A percentile compares a stretch with the other conserved stretches of the same genome.
Conservation (phyloP, 2,113 vertebrate genomes). For the Cyanoramphus novaezelandiae region DNA sequence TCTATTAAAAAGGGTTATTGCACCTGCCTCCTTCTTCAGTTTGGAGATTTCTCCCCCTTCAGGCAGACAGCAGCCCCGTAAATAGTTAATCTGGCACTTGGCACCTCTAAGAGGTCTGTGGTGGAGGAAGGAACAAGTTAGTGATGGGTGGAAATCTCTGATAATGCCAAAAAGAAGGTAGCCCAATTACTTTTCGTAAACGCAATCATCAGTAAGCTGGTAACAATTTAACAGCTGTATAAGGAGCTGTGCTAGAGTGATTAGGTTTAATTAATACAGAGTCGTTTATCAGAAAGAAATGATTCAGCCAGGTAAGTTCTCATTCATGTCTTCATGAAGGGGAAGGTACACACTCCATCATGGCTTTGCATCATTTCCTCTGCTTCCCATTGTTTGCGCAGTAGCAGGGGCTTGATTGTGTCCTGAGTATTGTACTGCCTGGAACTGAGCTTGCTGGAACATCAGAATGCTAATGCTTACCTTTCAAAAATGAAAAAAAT, state of each 20-base stretch:
- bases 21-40: neutral
- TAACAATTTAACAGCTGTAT: neutral
- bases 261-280: conserved; percentile 39
- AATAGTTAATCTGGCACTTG: conserved; percentile 13
- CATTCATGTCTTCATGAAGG: neutral
- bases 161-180: neutral
- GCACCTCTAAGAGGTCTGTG: neutral
- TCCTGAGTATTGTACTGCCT: neutral
- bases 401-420: neutral
- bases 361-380: conserved; percentile 37
- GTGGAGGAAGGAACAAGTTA: conserved; percentile 44
- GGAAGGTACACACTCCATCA: neutral
- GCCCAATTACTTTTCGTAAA: neutral
- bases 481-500: neutral
- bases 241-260: neutral
- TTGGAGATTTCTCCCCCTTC: neutral
- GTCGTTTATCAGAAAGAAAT: conserved; percentile 16
- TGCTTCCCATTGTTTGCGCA: neutral
- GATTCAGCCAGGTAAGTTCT: conserved; percentile 20
- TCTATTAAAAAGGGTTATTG: neutral
- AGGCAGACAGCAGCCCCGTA: neutral
- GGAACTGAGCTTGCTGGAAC: neutral
- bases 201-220: neutral
- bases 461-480: neutral
- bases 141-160: conserved; percentile 36